Percentiles rank a stretch among this genome's conserved stretches.
These are phyloP conservation scores for Mus spretus DNA, from an alignment of 2,797 vertebrate species.

Conservation along the genomic window DNA sequence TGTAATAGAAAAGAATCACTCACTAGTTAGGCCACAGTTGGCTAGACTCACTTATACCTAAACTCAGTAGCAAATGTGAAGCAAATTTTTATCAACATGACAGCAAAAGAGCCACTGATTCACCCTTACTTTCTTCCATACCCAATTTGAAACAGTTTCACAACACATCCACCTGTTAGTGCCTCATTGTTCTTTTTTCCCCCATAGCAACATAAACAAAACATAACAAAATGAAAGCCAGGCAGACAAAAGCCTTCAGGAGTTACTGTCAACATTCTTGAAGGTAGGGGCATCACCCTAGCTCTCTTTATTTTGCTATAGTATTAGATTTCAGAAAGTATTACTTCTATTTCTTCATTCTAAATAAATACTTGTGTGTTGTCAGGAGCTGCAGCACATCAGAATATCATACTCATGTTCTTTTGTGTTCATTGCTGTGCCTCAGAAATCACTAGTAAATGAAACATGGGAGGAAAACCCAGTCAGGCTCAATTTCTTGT, in stretches of 20 bases:
- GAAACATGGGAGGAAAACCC: slow-evolving; percentile 19
- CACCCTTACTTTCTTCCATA: background rate
- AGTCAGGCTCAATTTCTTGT: slow-evolving; percentile 8
- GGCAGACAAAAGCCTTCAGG: background rate
- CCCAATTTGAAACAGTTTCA: background rate
- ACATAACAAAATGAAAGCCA: background rate
- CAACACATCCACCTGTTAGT: background rate
- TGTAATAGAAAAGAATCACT: slow-evolving; percentile 87
- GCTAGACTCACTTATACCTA: slow-evolving; percentile 20
- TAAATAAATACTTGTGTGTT: background rate
- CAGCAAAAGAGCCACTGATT: background rate
- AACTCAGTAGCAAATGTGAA: slow-evolving; percentile 39
- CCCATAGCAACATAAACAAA: background rate
- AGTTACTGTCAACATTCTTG: background rate
- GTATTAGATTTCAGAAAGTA: background rate
- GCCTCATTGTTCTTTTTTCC: background rate
- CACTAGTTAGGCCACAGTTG: slow-evolving; percentile 66
- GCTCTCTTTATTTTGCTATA: background rate
- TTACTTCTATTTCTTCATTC: background rate
- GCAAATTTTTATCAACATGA: background rate
- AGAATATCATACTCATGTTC: background rate
- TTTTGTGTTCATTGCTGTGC: background rate
- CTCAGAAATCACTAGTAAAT: slow-evolving; percentile 26
- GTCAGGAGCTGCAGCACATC: background rate
- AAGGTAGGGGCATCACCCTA: background rate